A percentile compares a stretch with the other conserved stretches of the same genome.
Evolutionary conservation across 2,113 vertebrate species (phyloP).

Genomic region (Amphilophus citrinellus): DNA sequence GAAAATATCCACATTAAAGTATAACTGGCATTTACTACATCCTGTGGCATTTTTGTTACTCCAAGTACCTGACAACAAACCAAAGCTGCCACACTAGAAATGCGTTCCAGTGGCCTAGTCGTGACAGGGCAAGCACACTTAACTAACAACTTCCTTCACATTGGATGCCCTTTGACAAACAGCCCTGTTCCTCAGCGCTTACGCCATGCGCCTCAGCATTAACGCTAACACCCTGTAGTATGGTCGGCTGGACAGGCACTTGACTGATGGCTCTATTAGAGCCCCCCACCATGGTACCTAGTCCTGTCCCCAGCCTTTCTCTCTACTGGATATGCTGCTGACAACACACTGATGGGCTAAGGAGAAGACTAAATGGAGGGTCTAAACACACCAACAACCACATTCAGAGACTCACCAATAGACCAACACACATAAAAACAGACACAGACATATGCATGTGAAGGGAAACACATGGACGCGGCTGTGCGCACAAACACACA

Average conservation of each 20-base stretch:
- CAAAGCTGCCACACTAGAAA: conserved; percentile 39
- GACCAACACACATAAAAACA: conserved; percentile 54
- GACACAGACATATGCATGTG: conserved; percentile 27
- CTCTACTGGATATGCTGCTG: conserved; percentile 86
- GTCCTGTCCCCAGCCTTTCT: conserved; percentile 84
- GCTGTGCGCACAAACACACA: conserved; percentile 61
- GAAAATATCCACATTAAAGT: not conserved
- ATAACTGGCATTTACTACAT: not conserved
- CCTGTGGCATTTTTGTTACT: not conserved
- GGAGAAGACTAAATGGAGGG: conserved; percentile 79
- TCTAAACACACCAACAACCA: conserved; percentile 68
- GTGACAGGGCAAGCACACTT: conserved; percentile 72
- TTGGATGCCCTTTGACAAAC: conserved; percentile 83
- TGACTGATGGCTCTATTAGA: conserved; percentile 93
- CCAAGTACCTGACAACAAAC: conserved; percentile 11
- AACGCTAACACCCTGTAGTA: conserved; percentile 75
- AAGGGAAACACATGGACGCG: conserved; percentile 39
- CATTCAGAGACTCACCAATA: conserved; percentile 58
- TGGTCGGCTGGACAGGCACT: conserved; percentile 84
- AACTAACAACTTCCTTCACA: conserved; percentile 83
- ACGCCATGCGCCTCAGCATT: conserved; percentile 77
- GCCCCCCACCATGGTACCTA: conserved; percentile 85
- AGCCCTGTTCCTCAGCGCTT: conserved; percentile 71
- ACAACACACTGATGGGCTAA: conserved; percentile 84
- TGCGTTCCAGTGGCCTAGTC: conserved; percentile 48